Evolutionary conservation across 2,797 vertebrate genomes (phyloP), one percentile per base, ranked within the genome.

Genomic region (Microctenopoma stevenorrisi): DNA sequence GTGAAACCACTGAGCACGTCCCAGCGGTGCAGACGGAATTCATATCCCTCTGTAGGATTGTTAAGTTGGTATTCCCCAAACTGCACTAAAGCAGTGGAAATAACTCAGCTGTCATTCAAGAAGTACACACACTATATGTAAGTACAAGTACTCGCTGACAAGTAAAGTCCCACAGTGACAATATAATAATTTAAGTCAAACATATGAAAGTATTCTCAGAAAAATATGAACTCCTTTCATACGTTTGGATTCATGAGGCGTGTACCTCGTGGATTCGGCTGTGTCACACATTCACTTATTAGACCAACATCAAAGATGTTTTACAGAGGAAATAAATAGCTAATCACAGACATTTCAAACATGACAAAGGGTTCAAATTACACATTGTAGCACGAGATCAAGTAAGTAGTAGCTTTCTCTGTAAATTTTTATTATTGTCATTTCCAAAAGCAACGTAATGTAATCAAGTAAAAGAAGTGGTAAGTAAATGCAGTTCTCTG

Each of bases 21-120:
- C 64, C 61, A 53, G 44, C 42, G 43, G 64, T 60, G 66, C 51
- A 57, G 57, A 75, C 59, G 72, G 67, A 60, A 76, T 64, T 82
- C 71, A 68, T 73, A 57, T 78, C 72, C 25, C 60, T 74, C 25
- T 85, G 48, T 60, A 4, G 62, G 61, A 70, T 68, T 76, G 73
- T 81, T 59, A 72, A 77, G 74, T 75, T 56, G 71, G 30, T 68
- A 30, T 68, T 77, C 49, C 26, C 44, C 64, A 70, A 69, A 64
- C 68, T 38, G 8, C 49, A 61, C 26, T 15, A 48, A 60, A 60
- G 16, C 16, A 28, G 28, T 51, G 64, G 53, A 51, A 64, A 64
- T 43, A 72, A 44, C 13, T 42, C 5, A 42, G 40, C 40, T 42
- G 40, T 14, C 13, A 14, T 14, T 14, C 14, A 42, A 42, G 40